Evolutionary conservation across 1,140 invertebrate genomes (phyloP).

Genomic region (Zaprionus africanus): DNA sequence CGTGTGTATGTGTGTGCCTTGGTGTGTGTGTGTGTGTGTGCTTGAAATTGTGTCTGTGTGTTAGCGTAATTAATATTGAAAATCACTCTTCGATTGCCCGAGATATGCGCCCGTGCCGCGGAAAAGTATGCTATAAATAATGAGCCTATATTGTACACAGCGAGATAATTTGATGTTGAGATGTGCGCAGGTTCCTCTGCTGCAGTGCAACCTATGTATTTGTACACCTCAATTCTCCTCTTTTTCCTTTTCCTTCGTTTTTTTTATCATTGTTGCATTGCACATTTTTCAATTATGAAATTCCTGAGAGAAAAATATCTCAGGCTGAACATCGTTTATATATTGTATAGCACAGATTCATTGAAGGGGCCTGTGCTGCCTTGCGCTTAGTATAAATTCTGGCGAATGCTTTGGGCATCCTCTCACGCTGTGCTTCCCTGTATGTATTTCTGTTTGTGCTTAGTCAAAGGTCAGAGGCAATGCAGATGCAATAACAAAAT

Average conservation of each 20-base stretch:
- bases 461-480: slow-evolving; percentile 6
- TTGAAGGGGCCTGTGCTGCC: neutral
- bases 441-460: neutral
- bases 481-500: slow-evolving; percentile 24
- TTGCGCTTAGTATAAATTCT: neutral
- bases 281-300: slow-evolving; percentile 4
- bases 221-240: neutral
- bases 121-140: neutral
- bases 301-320: neutral
- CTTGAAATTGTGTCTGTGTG: neutral
- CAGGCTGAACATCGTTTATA: neutral
- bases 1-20: neutral
- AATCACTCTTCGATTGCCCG: neutral
- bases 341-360: neutral
- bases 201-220: neutral
- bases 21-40: neutral
- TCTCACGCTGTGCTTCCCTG: neutral
- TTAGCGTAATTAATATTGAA: neutral
- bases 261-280: neutral
- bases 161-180: neutral
- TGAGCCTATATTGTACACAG: neutral
- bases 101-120: neutral
- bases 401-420: neutral
- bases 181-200: neutral
- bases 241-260: neutral